These are phyloP conservation scores for Cantharis flavilabris DNA, from an alignment of 2,888 invertebrate genomes.

Conservation along the genomic window DNA sequence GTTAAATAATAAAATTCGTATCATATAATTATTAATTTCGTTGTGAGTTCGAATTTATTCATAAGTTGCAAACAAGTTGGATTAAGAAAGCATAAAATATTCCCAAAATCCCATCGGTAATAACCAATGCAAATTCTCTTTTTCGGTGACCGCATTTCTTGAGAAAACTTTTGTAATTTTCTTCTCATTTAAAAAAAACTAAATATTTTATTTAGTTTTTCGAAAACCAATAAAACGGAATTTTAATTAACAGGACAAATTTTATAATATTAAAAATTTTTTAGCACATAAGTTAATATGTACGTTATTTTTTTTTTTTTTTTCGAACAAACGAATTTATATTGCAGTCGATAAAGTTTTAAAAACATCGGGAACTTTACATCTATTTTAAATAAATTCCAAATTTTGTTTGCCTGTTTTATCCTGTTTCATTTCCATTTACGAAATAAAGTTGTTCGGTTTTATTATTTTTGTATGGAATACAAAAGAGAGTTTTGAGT, in stretches of 20 bases:
- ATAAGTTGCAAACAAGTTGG: background rate
- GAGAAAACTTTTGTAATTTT: background rate
- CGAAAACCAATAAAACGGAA: background rate
- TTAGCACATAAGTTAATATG: too few relatives aligned
- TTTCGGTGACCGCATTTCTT: background rate
- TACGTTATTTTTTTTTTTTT: background rate
- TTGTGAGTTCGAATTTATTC: background rate
- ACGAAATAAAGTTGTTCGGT: background rate
- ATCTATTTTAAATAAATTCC: constrained; percentile 1
- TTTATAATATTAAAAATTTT: background rate
- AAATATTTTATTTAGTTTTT: background rate
- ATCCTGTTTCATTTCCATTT: background rate
- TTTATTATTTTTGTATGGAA: background rate
- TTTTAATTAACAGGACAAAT: background rate
- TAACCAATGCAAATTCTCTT: background rate
- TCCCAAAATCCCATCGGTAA: background rate
- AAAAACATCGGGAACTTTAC: background rate
- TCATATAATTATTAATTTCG: background rate
- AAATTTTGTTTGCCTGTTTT: background rate
- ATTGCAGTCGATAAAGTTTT: background rate
- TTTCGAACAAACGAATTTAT: background rate
- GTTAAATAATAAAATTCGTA: background rate
- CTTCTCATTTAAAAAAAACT: background rate
- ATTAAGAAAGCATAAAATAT: background rate
- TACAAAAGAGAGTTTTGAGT: background rate